These are phyloP conservation scores for Notoglanidium macrostoma DNA, from an alignment of 2,797 vertebrate species.

Conservation along the genomic window DNA sequence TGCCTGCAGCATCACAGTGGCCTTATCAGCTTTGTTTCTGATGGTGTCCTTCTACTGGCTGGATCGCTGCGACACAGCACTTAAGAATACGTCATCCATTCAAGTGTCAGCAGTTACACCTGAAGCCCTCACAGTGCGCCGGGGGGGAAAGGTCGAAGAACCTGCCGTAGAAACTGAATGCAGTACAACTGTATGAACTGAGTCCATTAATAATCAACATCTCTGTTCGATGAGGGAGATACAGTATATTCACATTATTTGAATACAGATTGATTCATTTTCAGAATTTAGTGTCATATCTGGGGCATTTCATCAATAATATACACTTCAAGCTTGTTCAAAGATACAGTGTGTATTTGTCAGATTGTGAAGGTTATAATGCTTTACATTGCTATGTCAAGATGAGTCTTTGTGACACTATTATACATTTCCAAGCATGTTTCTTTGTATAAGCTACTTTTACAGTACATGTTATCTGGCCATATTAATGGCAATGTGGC, in stretches of 20 bases:
- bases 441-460: background rate
- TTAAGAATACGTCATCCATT: background rate
- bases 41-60: slow-evolving; percentile 79
- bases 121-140: slow-evolving; percentile 59
- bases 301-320: background rate
- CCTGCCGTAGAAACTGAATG: slow-evolving; percentile 37
- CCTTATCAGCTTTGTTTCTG: slow-evolving; percentile 84
- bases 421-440: background rate
- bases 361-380: background rate
- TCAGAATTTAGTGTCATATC: background rate
- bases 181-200: slow-evolving; percentile 59
- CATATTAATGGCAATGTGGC: background rate
- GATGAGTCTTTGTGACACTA: background rate
- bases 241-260: background rate
- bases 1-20: slow-evolving; percentile 80
- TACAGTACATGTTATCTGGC: background rate
- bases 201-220: background rate
- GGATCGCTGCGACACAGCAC: slow-evolving; percentile 63
- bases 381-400: background rate
- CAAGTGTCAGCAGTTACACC: slow-evolving; percentile 32
- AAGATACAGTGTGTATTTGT: background rate
- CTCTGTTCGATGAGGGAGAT: background rate
- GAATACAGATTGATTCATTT: background rate
- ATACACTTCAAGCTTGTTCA: background rate
- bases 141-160: slow-evolving; percentile 63